These are phyloP conservation scores for Cyprinodon diabolis DNA, from an alignment of 2,797 vertebrate species.

Conservation along the genomic window DNA sequence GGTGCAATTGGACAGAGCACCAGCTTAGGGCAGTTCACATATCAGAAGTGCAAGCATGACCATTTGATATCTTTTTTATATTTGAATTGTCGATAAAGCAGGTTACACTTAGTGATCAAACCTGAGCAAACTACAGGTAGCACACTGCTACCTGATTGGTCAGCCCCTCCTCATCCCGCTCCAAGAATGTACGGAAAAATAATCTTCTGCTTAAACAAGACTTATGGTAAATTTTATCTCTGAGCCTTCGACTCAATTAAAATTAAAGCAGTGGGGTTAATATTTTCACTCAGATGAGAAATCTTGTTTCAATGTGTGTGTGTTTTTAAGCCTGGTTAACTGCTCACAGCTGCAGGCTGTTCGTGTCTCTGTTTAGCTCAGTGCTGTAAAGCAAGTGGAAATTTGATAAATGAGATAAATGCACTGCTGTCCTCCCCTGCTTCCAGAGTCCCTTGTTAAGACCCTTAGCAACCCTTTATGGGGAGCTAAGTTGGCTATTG, in stretches of 20 bases:
- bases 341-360: conserved; percentile 41
- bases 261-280: conserved; percentile 3
- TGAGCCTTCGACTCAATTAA: neutral
- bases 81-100: conserved; percentile 21
- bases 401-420: conserved; percentile 63
- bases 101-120: conserved; percentile 18
- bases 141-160: conserved; percentile 13
- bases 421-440: conserved; percentile 13
- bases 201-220: neutral
- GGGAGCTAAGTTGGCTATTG: conserved; percentile 51
- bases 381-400: conserved; percentile 68
- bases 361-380: conserved; percentile 56
- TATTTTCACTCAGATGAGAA: neutral
- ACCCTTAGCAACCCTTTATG: conserved; percentile 25
- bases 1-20: conserved; percentile 50
- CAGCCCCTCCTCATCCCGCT: neutral
- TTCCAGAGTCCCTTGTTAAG: neutral
- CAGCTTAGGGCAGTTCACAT: conserved; percentile 52
- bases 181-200: neutral
- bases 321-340: conserved; percentile 14
- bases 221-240: neutral
- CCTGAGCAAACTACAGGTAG: no score
- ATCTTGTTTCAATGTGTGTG: conserved; percentile 7
- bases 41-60: conserved; percentile 25
- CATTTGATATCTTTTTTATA: neutral